phyloP scores from a whole-genome alignment of 2,888 invertebrate species.

The Yponomeuta plumbellus region DNA sequence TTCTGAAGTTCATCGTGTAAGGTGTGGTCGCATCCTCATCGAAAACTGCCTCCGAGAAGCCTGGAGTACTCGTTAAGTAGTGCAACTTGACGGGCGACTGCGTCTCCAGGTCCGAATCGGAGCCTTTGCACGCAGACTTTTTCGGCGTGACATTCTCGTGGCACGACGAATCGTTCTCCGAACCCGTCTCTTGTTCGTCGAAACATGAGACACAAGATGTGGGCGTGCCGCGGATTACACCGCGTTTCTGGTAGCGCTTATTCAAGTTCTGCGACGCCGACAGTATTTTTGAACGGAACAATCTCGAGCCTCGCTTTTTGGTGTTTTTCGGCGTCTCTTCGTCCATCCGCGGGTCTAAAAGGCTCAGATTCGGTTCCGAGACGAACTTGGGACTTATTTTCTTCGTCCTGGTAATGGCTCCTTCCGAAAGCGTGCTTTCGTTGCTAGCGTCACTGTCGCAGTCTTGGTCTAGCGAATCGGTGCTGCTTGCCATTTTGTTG shows the following conservation, averaged over 20 bases:
- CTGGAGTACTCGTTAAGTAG: slow-evolving; percentile 68
- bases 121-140: slow-evolving; percentile 23
- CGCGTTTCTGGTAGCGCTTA: slow-evolving; percentile 63
- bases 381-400: slow-evolving; percentile 68
- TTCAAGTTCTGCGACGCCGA: slow-evolving; percentile 48
- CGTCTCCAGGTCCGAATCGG: slow-evolving; percentile 29
- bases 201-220: slow-evolving; percentile 65
- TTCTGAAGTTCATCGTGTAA: slow-evolving; percentile 66
- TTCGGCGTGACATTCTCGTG: slow-evolving; percentile 45
- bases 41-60: slow-evolving; percentile 46
- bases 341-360: slow-evolving; percentile 37
- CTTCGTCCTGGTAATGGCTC: slow-evolving; percentile 48
- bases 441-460: slow-evolving; percentile 64
- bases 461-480: slow-evolving; percentile 54
- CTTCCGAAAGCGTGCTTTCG: slow-evolving; percentile 65
- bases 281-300: slow-evolving; percentile 61
- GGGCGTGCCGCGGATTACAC: slow-evolving; percentile 47
- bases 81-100: slow-evolving; percentile 38
- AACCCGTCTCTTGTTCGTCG: slow-evolving; percentile 57
- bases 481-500: slow-evolving; percentile 61
- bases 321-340: slow-evolving; percentile 66
- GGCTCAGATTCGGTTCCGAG: slow-evolving; percentile 67
- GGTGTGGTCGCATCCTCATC: slow-evolving; percentile 57
- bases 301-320: slow-evolving; percentile 50
- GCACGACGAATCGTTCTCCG: slow-evolving; percentile 40